Evolutionary conservation across 1,140 invertebrate genomes (phyloP).

Genomic region (Trissolcus basalis): DNA sequence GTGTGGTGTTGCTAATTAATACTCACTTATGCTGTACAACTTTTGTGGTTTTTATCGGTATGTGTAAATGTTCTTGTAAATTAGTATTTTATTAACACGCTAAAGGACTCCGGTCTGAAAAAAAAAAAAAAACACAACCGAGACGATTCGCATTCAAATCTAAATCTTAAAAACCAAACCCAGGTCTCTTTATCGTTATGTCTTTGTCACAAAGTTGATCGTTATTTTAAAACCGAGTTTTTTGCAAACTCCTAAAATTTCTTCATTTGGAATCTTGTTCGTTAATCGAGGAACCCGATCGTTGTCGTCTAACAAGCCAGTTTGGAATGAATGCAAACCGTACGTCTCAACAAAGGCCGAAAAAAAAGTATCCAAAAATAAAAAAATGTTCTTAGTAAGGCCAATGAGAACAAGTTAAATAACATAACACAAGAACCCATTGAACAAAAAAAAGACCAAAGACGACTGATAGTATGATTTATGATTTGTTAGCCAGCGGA

Average conservation of each 20-base stretch:
- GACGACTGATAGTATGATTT: constrained; percentile 75
- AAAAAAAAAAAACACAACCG: no score
- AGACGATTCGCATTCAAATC: constrained; percentile 20
- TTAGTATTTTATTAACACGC: constrained; percentile 27
- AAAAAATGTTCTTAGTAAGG: neutral
- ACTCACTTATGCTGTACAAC: constrained; percentile 62
- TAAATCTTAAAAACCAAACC: neutral
- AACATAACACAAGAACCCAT: neutral
- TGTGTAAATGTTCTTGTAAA: constrained; percentile 55
- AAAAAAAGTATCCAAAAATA: neutral
- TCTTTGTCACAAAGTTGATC: no score
- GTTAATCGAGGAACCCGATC: neutral
- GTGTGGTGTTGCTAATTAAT: constrained; percentile 71
- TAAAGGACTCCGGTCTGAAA: constrained; percentile 11
- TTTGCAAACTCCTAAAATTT: no score
- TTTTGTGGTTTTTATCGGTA: constrained; percentile 54
- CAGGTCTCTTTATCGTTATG: neutral
- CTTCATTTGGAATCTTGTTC: neutral
- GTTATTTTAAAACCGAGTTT: neutral
- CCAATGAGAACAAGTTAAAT: neutral
- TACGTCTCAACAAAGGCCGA: neutral
- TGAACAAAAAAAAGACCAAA: constrained; percentile 52
- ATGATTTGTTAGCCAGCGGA: constrained; percentile 82
- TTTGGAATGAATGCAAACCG: neutral
- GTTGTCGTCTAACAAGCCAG: no score